Evolutionary conservation across 2,113 vertebrate species (phyloP), one percentile per base, ranked within the genome.

Genomic region (Rattus rattus): DNA sequence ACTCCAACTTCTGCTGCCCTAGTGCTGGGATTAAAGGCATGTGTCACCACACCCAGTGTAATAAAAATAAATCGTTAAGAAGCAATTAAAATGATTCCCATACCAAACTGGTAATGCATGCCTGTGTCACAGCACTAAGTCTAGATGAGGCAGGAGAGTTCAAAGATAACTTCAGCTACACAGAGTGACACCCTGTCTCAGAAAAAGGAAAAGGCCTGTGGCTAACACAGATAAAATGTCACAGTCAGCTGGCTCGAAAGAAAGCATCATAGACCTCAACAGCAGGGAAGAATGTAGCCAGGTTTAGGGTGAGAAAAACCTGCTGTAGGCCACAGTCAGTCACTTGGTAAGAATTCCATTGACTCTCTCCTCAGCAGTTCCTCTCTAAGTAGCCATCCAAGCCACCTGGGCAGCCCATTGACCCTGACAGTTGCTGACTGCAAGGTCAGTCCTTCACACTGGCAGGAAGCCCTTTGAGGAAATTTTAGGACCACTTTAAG

Each of bases 401-500:
- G 26, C 61, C 56, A 33, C 28, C 67, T 65, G 26, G 43, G 72
- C 11, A n/a, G 47, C 7, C 43, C 47, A 47, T 1, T 76, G 26
- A 75, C 75, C 13, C 70, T 92, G 10, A 70, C 70, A 2, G 14
- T 39, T 92, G 33, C 67, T 59, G 16, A 43, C 94, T 94, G 89
- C 83, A 87, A 39, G 11, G 70, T 79, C 61, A 83, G 61, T 49
- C 49, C 69, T 95, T 95, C 28, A 1, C 16, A 39, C 86, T 59
- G 47, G 7, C 73, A 93, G 47, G 80, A 93, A 63, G 39, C 33
- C 33, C 33, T 92, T 36, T 96, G 83, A 91, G 77, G 92, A 94
- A 95, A 90, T 92, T 56, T 93, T n/a, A 89, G 33, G 30, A 67
- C 89, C 86, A 70, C 95, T 77, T 90, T 56, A 49, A 81, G 86